Base-by-base conservation (phyloP, 2,888 invertebrate species). In the Lacanobia wlatinum region DNA sequence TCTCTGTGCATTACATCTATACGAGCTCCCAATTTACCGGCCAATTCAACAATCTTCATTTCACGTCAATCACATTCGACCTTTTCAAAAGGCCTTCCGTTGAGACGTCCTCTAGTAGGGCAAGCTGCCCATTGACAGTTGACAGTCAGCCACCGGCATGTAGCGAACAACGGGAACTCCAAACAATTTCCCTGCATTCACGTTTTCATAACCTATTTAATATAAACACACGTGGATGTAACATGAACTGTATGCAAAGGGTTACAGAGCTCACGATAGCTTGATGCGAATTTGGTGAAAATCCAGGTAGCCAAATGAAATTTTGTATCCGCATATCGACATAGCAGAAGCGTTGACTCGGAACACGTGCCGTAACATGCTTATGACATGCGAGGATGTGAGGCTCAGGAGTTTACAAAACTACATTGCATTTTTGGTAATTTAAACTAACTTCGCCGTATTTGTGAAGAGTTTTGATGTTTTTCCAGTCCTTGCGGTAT, bases 111-210 rank as follows among this genome's bases (percentile, higher is more conserved):
- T 78, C 82, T 63, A 50, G 59, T 68, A 84, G 70, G 84, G 85
- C 89, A 88, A 84, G 80, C 82, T 77, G 65, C 34, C 76, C 88
- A 89, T 90, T 88, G 91, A 90, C 88, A 87, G 85, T 76, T 85
- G 86, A 84, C 84, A 85, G 75, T 60, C 64, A 67, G 68, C 73
- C 56, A 64, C 64, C 66, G 72, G 68, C 73, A 76, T 67, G 77
- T 82, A 70, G 73, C 66, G 62, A 73, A 78, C 73, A 83, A 82
- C 82, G 77, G 79, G 64, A 76, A 70, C 81, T 70, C 81, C 74
- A 76, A 56, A 82, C 82, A 84, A 84, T 86, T 89, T 88, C 82
- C 85, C 84, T 76, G 82, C 78, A 77, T 83, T 76, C 73, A 80
- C 66, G 68, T 81, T 84, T 84, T 78, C 81, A 84, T 83, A 78